A percentile compares a stretch with the other conserved stretches of the same genome.
Evolutionary conservation across 2,888 invertebrate species (phyloP).

Genomic region (Corbicula japonica): DNA sequence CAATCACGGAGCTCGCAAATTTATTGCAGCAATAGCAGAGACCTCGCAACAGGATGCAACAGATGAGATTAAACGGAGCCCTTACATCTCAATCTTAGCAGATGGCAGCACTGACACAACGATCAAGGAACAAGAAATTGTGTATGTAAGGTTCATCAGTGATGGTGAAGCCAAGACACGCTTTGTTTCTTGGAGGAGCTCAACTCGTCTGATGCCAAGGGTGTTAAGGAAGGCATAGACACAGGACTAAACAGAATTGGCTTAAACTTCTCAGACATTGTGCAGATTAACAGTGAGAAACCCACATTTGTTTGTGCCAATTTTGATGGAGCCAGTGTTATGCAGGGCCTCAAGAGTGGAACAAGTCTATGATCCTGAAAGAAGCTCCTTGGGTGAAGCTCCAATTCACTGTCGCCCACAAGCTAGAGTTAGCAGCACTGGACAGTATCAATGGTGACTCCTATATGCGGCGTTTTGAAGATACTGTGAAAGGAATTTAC

Average conservation of each 20-base stretch:
- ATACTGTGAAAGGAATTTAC: slow-evolving; percentile 40
- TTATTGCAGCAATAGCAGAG: slow-evolving; percentile 13
- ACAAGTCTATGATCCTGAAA: slow-evolving; percentile 18
- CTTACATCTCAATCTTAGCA: slow-evolving; percentile 27
- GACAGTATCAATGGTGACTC: slow-evolving; percentile 34
- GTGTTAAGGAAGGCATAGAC: slow-evolving; percentile 30
- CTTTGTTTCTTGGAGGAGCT: slow-evolving; percentile 13
- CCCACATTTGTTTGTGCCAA: slow-evolving; percentile 39
- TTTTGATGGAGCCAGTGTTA: slow-evolving; percentile 56
- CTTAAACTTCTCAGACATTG: slow-evolving; percentile 14
- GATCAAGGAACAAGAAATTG: slow-evolving; percentile 33
- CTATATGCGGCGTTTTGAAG: slow-evolving; percentile 38
- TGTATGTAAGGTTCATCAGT: slow-evolving; percentile 26
- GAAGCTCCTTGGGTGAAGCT: slow-evolving; percentile 19
- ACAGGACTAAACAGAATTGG: slow-evolving; percentile 14
- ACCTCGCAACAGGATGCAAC: not conserved
- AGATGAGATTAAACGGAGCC: not conserved
- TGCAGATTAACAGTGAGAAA: slow-evolving; percentile 16
- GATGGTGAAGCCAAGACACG: slow-evolving; percentile 5
- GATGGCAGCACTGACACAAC: slow-evolving; percentile 37
- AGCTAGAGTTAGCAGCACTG: slow-evolving; percentile 42
- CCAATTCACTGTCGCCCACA: slow-evolving; percentile 43
- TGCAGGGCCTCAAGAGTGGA: slow-evolving; percentile 37
- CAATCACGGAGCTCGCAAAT: slow-evolving; percentile 7
- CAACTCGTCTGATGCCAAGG: slow-evolving; percentile 38